Evolutionary conservation across 1,140 invertebrate species (phyloP).

Genomic region (Lepidostoma basale): DNA sequence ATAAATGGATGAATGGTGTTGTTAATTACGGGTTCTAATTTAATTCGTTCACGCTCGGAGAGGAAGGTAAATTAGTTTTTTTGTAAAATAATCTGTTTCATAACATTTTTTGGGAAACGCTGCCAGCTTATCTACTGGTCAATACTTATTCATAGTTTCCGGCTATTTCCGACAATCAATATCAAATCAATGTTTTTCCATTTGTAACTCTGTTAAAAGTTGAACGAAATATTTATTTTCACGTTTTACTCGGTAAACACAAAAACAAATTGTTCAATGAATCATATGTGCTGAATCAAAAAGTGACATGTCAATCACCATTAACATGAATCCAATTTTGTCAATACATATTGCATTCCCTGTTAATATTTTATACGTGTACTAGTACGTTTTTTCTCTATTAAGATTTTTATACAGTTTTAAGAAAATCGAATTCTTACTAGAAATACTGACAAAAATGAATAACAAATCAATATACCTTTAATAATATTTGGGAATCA

Average conservation of each 20-base stretch:
- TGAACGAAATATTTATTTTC: background rate
- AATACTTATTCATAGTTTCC: slow-evolving; percentile 7
- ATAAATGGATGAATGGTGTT: slow-evolving; percentile 24
- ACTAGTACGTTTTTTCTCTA: too few species aligned
- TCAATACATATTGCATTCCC: background rate
- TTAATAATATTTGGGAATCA: too few species aligned
- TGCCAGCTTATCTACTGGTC: slow-evolving; percentile 8
- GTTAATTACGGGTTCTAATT: slow-evolving; percentile 24
- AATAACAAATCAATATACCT: too few species aligned
- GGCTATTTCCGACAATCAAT: background rate
- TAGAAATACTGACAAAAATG: too few species aligned
- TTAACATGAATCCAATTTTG: slow-evolving; percentile 3
- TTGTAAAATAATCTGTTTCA: background rate
- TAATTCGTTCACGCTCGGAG: slow-evolving; percentile 5
- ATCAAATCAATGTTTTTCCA: background rate
- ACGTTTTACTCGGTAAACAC: background rate
- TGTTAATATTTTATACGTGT: background rate
- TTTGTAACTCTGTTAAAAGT: too few species aligned
- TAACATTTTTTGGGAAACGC: background rate
- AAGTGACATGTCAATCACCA: slow-evolving; percentile 4
- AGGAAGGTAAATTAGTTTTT: slow-evolving; percentile 21
- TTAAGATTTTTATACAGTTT: too few species aligned
- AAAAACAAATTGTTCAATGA: background rate
- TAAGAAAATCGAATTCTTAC: too few species aligned
- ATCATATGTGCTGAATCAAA: background rate